Evolutionary conservation across 2,888 invertebrate genomes (phyloP).

Genomic region (Xanthia togata): DNA sequence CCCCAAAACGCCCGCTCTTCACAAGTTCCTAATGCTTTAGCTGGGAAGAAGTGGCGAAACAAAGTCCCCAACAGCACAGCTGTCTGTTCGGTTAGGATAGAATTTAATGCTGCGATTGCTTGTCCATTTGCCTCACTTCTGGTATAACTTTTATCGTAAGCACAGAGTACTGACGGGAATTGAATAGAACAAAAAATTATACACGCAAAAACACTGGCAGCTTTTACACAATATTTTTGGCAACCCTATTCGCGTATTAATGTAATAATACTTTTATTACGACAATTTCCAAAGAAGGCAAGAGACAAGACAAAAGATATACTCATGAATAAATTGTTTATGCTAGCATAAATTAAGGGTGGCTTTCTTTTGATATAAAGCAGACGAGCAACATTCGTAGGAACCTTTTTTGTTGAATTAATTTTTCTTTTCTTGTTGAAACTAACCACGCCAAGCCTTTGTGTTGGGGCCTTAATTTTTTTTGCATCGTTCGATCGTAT

Average conservation of each 20-base stretch:
- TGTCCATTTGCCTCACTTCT: neutral
- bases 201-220: neutral
- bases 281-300: slow-evolving; percentile 57
- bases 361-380: slow-evolving; percentile 38
- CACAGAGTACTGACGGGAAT: neutral
- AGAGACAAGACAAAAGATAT: slow-evolving; percentile 61
- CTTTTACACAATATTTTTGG: neutral
- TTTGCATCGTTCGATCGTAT: neutral
- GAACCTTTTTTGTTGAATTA: slow-evolving; percentile 9
- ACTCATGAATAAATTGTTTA: slow-evolving; percentile 72
- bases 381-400: slow-evolving; percentile 42
- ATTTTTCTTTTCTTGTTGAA: slow-evolving; percentile 4
- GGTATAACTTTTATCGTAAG: neutral
- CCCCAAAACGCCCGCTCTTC: neutral
- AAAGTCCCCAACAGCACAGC: neutral
- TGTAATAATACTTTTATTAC: slow-evolving; percentile 64
- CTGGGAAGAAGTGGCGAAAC: neutral
- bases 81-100: neutral
- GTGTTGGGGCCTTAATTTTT: neutral
- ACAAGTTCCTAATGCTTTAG: neutral
- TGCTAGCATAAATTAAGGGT: slow-evolving; percentile 66
- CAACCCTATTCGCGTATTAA: slow-evolving; percentile 52
- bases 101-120: neutral
- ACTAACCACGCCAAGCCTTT: neutral
- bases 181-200: neutral